These are phyloP conservation scores for Colletes gigas DNA, from an alignment of 1,140 invertebrate species.

Conservation along the genomic window DNA sequence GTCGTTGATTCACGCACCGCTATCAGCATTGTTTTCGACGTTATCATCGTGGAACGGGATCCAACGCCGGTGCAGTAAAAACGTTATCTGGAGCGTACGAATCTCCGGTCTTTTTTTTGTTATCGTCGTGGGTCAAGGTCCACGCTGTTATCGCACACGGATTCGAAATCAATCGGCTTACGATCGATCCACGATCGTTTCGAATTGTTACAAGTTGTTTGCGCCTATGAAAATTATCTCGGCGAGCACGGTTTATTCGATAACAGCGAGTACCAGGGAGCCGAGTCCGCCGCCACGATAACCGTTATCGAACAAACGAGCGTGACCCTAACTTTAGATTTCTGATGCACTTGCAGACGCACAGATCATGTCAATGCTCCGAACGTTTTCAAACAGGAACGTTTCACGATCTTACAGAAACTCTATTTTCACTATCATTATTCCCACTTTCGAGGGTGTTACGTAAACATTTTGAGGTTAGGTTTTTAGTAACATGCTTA, in stretches of 20 bases:
- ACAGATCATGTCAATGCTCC: background rate
- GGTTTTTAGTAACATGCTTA: no score
- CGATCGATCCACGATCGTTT: constrained; percentile 13
- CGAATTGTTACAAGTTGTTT: background rate
- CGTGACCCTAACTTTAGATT: background rate
- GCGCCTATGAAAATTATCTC: no score
- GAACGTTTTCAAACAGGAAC: background rate
- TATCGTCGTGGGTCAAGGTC: constrained; percentile 33
- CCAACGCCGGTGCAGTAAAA: background rate
- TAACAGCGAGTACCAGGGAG: background rate
- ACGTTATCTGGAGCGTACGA: constrained; percentile 20
- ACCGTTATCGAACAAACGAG: constrained; percentile 15
- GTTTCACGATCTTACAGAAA: background rate
- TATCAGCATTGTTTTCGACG: background rate
- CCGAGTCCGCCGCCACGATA: background rate
- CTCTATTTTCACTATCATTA: no score
- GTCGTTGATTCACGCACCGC: background rate
- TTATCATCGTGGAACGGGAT: background rate
- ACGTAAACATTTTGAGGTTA: no score
- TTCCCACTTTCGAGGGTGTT: no score
- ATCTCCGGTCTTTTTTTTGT: background rate
- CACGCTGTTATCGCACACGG: background rate
- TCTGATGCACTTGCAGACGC: background rate
- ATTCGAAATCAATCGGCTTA: constrained; percentile 28
- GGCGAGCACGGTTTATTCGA: background rate